Percentiles rank a stretch among this genome's conserved stretches.
Conservation (phyloP, 2,888 invertebrate genomes). For the Lathronympha strigana region DNA sequence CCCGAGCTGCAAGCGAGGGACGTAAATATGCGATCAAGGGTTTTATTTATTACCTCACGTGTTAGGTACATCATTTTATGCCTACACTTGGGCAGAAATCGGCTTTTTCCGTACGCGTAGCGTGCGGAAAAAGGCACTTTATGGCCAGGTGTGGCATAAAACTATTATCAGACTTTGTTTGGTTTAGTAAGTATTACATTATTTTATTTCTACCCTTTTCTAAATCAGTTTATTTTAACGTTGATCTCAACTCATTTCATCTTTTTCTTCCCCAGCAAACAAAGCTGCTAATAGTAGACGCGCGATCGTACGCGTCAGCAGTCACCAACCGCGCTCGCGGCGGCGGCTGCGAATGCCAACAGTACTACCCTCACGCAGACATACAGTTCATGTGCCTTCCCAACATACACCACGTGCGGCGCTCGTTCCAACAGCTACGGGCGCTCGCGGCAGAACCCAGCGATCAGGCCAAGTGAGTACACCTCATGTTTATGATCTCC, state of each 20-base stretch:
- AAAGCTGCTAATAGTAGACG: constrained; percentile 96
- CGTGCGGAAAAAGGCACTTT: no score
- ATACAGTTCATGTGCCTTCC: constrained; percentile 99
- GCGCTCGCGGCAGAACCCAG: constrained; percentile 90
- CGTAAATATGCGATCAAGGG: no score
- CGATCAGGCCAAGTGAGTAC: constrained; percentile 89
- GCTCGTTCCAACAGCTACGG: constrained; percentile 95
- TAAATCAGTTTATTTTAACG: no score
- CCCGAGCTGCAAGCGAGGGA: no score
- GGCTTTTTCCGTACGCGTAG: no score
- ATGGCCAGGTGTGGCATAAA: no score
- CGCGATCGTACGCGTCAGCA: constrained; percentile 97
- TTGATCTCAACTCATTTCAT: neutral
- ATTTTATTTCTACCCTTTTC: no score
- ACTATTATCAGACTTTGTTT: no score
- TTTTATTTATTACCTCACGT: no score
- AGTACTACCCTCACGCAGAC: constrained; percentile 97
- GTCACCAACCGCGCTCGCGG: constrained; percentile 98
- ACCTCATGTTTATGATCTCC: constrained; percentile 27
- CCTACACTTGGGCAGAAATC: no score
- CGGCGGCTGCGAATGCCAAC: constrained; percentile 97
- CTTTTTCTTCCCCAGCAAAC: constrained; percentile 66
- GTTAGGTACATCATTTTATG: no score
- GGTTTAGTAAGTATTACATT: no score
- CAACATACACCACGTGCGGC: constrained; percentile 97